Base-by-base conservation (phyloP, 2,888 invertebrate genomes). In the Rhodophaea formosa region DNA sequence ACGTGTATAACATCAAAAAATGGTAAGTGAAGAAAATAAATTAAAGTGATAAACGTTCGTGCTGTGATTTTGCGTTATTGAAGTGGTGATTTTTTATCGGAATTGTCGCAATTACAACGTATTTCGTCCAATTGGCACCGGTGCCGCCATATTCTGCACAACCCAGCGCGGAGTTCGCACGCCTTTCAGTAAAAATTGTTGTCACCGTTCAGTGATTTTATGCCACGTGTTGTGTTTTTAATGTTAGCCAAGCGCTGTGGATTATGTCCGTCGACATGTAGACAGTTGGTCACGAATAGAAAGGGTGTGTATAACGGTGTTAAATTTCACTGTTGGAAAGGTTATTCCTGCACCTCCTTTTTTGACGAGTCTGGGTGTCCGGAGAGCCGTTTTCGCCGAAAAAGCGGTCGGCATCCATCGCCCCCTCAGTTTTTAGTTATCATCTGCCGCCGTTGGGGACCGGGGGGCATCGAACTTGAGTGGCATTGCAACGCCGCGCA, bases 141-240 rank as follows among this genome's bases (percentile, higher is more conserved):
- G 91, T 86, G 90, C 90, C 88, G 89, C 89, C 91, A 91, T 91
- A 90, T 89, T 91, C 88, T 79, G 89, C 89, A 86, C 86, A 82
- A 83, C 82, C 82, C 80, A 80, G 75, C 75, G 75, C 69, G 62
- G 79, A 87, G 86, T 88, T 89, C 79, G 90, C 90, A 91, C 86
- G 86, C 88, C 84, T 89, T 87, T 89, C 88, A 77, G 67, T 80
- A 82, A 87, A 79, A 84, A 80, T 80, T 81, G 71, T 82, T 84
- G 87, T 86, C 86, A 88, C 82, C 82, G 88, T 88, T 84, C 89
- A 89, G 86, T 89, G 89, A 87, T 86, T 88, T 83, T 82, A 81
- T 84, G 89, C 90, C 90, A 91, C 90, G 90, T 90, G 90, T 86
- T 80, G 82, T 88, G 82, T 79, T 84, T 79, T 72, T 61, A 62